These are phyloP conservation scores for Mythimna pallens DNA, from an alignment of 2,888 invertebrate genomes.

Conservation along the genomic window DNA sequence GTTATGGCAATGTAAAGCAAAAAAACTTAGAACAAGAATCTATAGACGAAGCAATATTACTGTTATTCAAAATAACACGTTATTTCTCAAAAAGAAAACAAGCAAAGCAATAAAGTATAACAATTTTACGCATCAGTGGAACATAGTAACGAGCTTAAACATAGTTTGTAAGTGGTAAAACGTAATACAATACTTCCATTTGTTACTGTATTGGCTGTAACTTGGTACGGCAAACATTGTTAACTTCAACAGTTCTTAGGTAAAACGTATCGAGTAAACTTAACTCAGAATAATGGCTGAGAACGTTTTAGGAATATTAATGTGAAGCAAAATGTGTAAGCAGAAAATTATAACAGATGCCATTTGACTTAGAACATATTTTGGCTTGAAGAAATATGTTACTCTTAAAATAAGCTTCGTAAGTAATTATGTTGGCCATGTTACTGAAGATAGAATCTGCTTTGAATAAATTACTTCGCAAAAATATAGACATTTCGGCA, in stretches of 20 bases:
- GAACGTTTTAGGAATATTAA: constrained; percentile 83
- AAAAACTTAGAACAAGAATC: constrained; percentile 45
- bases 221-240: constrained; percentile 75
- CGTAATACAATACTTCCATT: constrained; percentile 83
- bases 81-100: constrained; percentile 62
- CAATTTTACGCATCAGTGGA: constrained; percentile 74
- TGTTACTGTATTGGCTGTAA: constrained; percentile 77
- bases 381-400: constrained; percentile 35
- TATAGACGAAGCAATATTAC: constrained; percentile 47
- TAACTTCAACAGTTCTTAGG: constrained; percentile 69
- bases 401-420: constrained; percentile 42
- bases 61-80: constrained; percentile 65
- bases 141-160: constrained; percentile 74
- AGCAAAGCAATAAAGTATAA: constrained; percentile 70
- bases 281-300: constrained; percentile 77
- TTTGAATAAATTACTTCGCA: constrained; percentile 43
- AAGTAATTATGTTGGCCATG: constrained; percentile 43
- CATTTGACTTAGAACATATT: constrained; percentile 59
- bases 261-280: constrained; percentile 73
- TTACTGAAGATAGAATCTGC: constrained; percentile 38
- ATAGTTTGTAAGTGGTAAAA: constrained; percentile 73
- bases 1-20: constrained; percentile 18
- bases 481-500: constrained; percentile 20
- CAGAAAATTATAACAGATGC: constrained; percentile 72
- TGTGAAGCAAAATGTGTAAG: constrained; percentile 70